Percentiles rank a stretch among this genome's conserved stretches.
Conservation (phyloP, 2,113 vertebrate species). For the Sialia sialis region DNA sequence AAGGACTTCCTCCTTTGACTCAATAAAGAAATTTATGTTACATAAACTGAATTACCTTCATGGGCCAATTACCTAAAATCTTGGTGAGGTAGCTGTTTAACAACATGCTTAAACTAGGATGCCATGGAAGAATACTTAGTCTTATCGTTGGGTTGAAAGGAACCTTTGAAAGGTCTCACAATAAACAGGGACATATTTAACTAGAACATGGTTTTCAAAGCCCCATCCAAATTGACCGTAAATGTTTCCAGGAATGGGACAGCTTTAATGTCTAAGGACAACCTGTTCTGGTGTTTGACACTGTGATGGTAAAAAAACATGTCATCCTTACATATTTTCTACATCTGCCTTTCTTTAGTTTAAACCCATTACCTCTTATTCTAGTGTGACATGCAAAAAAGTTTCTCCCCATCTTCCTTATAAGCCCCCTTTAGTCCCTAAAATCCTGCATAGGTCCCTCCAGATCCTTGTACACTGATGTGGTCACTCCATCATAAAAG, state of each 20-base stretch:
- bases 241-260: neutral
- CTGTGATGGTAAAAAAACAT: neutral
- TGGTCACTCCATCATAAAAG: neutral
- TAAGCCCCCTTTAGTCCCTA: neutral
- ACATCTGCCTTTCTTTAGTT: neutral
- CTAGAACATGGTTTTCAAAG: neutral
- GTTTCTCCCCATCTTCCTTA: neutral
- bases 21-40: neutral
- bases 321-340: neutral
- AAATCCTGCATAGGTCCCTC: neutral
- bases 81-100: neutral
- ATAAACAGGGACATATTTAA: neutral
- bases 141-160: neutral
- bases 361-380: neutral
- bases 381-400: neutral
- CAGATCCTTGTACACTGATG: neutral
- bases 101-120: neutral
- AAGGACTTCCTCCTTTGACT: neutral
- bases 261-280: neutral
- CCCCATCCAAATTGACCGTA: neutral
- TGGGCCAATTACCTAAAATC: neutral
- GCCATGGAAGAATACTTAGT: neutral
- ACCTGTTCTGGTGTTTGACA: neutral
- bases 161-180: neutral
- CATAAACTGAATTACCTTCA: neutral